A percentile compares a stretch with the other conserved stretches of the same genome.
phyloP scores from a whole-genome alignment of 2,113 vertebrate species.

The Noturus placidus region DNA sequence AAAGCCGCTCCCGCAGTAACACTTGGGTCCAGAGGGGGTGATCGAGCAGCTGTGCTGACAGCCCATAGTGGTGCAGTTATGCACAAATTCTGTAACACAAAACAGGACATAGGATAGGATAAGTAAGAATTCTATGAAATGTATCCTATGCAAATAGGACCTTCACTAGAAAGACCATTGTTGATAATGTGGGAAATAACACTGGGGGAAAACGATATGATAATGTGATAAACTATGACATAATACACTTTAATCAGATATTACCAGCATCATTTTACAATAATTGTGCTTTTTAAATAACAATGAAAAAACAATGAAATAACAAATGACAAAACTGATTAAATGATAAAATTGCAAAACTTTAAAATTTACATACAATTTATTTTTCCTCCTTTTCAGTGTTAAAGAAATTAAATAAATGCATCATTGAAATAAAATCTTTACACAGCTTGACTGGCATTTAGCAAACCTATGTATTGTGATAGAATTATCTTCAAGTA shows the following conservation, averaged over 20 bases:
- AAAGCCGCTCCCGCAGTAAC: conserved; percentile 87
- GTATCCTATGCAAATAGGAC: not conserved
- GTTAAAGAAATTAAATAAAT: not conserved
- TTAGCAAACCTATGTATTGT: not conserved
- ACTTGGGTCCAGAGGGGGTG: conserved; percentile 78
- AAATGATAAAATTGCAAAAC: not conserved
- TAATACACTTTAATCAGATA: not conserved
- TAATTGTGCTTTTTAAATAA: not conserved
- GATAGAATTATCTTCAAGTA: too few relatives aligned
- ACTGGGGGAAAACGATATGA: not conserved
- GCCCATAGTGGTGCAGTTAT: conserved; percentile 75
- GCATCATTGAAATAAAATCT: not conserved
- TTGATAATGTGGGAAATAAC: not conserved
- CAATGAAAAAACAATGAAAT: not conserved
- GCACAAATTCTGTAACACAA: conserved; percentile 69
- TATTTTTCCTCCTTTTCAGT: not conserved
- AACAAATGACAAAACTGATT: not conserved
- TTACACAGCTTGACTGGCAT: not conserved
- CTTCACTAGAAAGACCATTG: not conserved
- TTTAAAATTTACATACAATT: not conserved
- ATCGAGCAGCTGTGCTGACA: conserved; percentile 86
- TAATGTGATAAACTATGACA: not conserved
- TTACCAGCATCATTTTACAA: not conserved
- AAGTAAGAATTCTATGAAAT: not conserved
- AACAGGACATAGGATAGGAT: conserved; percentile 15